A percentile compares a stretch with the other conserved stretches of the same genome.
Evolutionary conservation across 23 tunicate genomes (phyloP).

Genomic region (Clavelina lepadiformis): DNA sequence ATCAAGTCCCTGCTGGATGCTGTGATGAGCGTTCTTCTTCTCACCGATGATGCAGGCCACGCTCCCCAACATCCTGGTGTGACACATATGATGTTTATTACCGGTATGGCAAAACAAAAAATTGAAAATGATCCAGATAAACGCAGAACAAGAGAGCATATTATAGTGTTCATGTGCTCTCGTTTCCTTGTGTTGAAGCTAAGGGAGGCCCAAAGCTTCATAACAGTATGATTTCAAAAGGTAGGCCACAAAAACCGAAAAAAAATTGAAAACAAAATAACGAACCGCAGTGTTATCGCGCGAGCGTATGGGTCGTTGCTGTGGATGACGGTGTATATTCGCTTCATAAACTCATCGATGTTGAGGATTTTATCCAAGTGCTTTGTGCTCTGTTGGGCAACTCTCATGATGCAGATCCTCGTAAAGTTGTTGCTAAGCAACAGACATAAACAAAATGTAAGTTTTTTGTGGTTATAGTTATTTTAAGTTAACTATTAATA

Average conservation of each 20-base stretch:
- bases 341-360: constrained; percentile 69
- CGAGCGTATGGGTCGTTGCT: constrained; percentile 95
- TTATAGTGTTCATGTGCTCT: no score
- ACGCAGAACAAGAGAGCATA: no score
- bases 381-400: constrained; percentile 77
- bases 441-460: no score
- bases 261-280: no score
- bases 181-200: no score
- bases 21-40: constrained; percentile 88
- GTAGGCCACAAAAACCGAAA: no score
- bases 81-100: no score
- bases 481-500: not conserved
- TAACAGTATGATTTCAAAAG: no score
- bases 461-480: not conserved
- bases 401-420: constrained; percentile 83
- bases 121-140: no score
- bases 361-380: constrained; percentile 81
- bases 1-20: constrained; percentile 81
- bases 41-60: constrained; percentile 81
- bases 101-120: no score
- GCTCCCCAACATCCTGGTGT: constrained; percentile 94
- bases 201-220: no score
- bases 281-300: constrained; percentile 78
- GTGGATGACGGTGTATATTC: constrained; percentile 72
- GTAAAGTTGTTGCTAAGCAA: constrained; percentile 69